Evolutionary conservation across 2,797 vertebrate species (phyloP).

Genomic region (Centroberyx gerrardi): DNA sequence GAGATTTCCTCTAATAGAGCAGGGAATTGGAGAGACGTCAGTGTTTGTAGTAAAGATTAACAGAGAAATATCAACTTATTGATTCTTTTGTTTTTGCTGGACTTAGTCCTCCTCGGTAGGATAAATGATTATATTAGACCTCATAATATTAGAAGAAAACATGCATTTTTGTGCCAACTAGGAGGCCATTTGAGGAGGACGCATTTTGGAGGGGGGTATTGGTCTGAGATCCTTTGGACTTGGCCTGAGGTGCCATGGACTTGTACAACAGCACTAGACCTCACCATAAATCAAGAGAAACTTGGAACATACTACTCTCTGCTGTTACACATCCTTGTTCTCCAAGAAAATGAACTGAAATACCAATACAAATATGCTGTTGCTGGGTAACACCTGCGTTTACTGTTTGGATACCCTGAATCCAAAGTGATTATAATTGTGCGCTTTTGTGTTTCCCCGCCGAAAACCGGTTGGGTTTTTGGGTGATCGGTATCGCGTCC

Average conservation of each 20-base stretch:
- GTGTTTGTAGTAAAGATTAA: slow-evolving; percentile 43
- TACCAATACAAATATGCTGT: slow-evolving; percentile 56
- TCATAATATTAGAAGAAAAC: slow-evolving; percentile 43
- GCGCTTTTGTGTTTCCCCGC: slow-evolving; percentile 46
- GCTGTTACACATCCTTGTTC: slow-evolving; percentile 25
- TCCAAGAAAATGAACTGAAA: slow-evolving; percentile 43
- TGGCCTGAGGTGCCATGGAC: slow-evolving; percentile 26
- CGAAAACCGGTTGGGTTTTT: slow-evolving; percentile 28
- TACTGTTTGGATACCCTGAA: slow-evolving; percentile 60
- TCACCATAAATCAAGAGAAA: slow-evolving; percentile 51
- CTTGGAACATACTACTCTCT: slow-evolving; percentile 21
- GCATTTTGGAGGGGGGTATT: no score
- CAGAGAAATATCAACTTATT: slow-evolving; percentile 49
- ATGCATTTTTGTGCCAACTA: no score
- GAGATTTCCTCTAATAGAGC: slow-evolving; percentile 63
- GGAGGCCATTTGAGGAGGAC: slow-evolving; percentile 24
- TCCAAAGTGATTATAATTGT: slow-evolving; percentile 53
- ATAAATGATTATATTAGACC: slow-evolving; percentile 36
- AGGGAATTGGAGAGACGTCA: slow-evolving; percentile 44
- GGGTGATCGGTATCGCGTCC: slow-evolving; percentile 35
- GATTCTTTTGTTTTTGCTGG: slow-evolving; percentile 59
- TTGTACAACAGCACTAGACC: slow-evolving; percentile 30
- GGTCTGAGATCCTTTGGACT: no score
- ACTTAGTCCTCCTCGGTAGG: slow-evolving; percentile 15
- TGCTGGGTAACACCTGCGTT: slow-evolving; percentile 69